A percentile compares a stretch with the other conserved stretches of the same genome.
These are phyloP conservation scores for Salminus brasiliensis DNA, from an alignment of 2,113 vertebrate genomes.

Conservation along the genomic window DNA sequence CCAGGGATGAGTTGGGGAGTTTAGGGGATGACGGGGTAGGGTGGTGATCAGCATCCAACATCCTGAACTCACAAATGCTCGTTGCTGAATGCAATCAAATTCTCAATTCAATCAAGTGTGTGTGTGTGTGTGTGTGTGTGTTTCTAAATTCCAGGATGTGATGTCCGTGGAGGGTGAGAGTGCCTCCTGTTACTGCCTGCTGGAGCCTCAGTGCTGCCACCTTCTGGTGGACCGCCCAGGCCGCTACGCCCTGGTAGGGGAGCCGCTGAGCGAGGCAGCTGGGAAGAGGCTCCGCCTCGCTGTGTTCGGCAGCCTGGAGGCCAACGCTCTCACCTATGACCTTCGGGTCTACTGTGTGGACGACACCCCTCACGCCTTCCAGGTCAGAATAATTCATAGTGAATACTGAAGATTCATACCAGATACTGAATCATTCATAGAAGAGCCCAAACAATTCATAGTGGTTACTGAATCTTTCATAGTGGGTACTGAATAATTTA, in stretches of 20 bases:
- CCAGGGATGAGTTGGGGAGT: too few relatives aligned
- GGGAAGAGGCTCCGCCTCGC: constrained; percentile 93
- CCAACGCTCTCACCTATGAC: constrained; percentile 85
- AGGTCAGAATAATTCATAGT: constrained; percentile 77
- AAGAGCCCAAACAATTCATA: background rate
- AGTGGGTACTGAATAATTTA: background rate
- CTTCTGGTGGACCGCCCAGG: constrained; percentile 93
- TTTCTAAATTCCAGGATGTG: constrained; percentile 82
- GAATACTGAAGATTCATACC: too few relatives aligned
- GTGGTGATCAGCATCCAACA: too few relatives aligned
- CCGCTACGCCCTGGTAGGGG: constrained; percentile 92
- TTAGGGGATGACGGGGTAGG: too few relatives aligned
- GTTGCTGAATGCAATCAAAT: too few relatives aligned
- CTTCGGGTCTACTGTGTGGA: constrained; percentile 96
- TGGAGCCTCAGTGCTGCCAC: constrained; percentile 91
- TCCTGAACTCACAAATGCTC: too few relatives aligned
- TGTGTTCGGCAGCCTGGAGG: constrained; percentile 89
- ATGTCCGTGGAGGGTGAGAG: constrained; percentile 95
- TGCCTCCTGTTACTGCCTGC: constrained; percentile 92
- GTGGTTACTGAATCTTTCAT: background rate
- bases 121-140: constrained; percentile 48
- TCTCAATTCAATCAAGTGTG: too few relatives aligned
- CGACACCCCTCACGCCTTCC: constrained; percentile 93
- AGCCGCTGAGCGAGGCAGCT: constrained; percentile 88
- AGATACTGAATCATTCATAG: background rate